phyloP scores from a whole-genome alignment of 2,113 vertebrate species.

The Typhlomys cinereus region DNA sequence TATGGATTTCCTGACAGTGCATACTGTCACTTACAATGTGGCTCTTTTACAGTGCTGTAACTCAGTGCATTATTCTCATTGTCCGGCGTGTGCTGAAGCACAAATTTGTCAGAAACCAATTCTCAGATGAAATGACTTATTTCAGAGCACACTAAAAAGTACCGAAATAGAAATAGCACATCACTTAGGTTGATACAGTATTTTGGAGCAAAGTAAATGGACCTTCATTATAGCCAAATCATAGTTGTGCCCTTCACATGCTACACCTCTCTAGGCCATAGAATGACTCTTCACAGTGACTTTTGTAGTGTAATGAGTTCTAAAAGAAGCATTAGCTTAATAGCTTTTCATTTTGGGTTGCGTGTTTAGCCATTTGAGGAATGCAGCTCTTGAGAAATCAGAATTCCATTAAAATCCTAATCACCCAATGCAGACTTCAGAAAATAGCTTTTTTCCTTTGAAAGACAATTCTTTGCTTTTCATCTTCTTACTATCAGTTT shows the following conservation, averaged over 20 bases:
- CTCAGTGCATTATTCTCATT: neutral
- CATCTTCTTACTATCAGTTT: neutral
- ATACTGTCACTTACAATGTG: neutral
- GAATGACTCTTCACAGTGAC: neutral
- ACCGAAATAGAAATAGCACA: constrained; percentile 32
- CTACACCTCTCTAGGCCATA: neutral
- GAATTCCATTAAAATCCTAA: constrained; percentile 46
- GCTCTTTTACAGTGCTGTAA: neutral
- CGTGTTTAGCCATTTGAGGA: neutral
- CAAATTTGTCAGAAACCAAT: neutral
- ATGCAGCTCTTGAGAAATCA: constrained; percentile 33
- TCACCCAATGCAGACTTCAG: constrained; percentile 1
- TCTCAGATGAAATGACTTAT: neutral
- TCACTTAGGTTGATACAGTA: constrained; percentile 16
- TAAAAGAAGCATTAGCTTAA: constrained; percentile 19
- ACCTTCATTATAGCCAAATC: neutral
- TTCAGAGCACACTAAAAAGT: constrained; percentile 13
- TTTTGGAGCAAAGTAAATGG: constrained; percentile 11
- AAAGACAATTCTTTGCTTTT: constrained; percentile 4
- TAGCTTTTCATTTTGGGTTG: constrained; percentile 28
- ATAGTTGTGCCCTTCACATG: neutral
- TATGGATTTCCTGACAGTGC: neutral
- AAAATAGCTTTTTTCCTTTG: constrained; percentile 33
- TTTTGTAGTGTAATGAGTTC: neutral
- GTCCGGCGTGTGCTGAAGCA: neutral